Evolutionary conservation across 2,113 vertebrate species (phyloP), one percentile per base, ranked within the genome.

Genomic region (Psettodes erumei): DNA sequence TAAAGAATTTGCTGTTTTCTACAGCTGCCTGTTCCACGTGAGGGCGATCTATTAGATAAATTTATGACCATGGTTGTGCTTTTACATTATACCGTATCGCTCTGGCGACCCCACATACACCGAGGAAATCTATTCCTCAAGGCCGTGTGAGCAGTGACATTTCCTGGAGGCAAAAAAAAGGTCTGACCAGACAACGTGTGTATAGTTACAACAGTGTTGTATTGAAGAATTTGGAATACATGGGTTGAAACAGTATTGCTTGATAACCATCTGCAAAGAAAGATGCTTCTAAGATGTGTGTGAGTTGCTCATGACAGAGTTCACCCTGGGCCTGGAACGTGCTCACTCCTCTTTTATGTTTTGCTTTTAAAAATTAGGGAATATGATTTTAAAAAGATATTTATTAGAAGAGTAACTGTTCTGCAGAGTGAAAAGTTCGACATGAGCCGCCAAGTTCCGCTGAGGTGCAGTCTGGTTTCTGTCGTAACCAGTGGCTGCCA

Each of bases 151-250:
- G 60, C 66, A 79, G 76, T 59, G 67, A 82, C 56, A 77, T 51
- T 76, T 88, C 74, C 66, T 40, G 60, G 80, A n/a, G n/a, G n/a
- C n/a, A n/a, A n/a, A n/a, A n/a, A 73, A 82, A 73, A 78, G 25
- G 28, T 25, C 54, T 42, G 32, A 35, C 8, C 32, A 63, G 59
- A 50, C 32, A 15, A 43, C 65, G 40, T 75, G 68, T 84, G 75
- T 83, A 84, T 61, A 45, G 47, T 73, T 85, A 75, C 74, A 74
- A 55, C 85, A 88, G 86, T 90, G 84, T 91, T 90, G 83, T 86
- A 63, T 40, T 48, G 43, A 68, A 63, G 67, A 47, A 68, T 68
- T 59, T 21, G 45, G 66, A 64, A 15, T 18, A 60, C 28, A 10
- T 53, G 66, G n/a, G 50, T 83, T 9, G 10, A 83, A 86, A 42